Conservation (phyloP, 2,888 invertebrate genomes). For the Merodon equestris region DNA sequence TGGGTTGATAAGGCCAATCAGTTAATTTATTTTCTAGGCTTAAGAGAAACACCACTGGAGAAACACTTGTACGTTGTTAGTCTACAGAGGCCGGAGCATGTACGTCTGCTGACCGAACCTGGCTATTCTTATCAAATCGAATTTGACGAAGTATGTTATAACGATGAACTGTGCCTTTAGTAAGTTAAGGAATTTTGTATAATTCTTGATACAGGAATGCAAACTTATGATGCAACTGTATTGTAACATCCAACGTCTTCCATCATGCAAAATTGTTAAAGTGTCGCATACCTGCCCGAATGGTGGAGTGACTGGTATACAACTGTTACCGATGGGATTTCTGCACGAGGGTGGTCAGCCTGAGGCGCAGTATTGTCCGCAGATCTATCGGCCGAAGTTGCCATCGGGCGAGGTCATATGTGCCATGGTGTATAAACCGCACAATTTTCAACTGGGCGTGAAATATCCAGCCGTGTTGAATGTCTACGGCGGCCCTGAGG, state of each 20-base stretch:
- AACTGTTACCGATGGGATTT: slow-evolving; percentile 85
- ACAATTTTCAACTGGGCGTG: slow-evolving; percentile 81
- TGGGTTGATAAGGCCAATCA: slow-evolving; percentile 91
- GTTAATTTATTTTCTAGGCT: slow-evolving; percentile 93
- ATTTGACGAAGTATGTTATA: slow-evolving; percentile 84
- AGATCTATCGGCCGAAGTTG: slow-evolving; percentile 85
- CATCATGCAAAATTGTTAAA: slow-evolving; percentile 88
- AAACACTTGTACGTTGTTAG: slow-evolving; percentile 94
- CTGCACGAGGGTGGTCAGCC: slow-evolving; percentile 83
- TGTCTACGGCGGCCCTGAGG: slow-evolving; percentile 99
- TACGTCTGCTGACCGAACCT: slow-evolving; percentile 87
- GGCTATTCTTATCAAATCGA: slow-evolving; percentile 92
- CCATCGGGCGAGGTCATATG: slow-evolving; percentile 86
- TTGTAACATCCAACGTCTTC: slow-evolving; percentile 89
- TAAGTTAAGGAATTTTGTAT: background rate
- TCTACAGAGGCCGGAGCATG: slow-evolving; percentile 84
- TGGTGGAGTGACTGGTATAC: slow-evolving; percentile 85
- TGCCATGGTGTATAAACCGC: slow-evolving; percentile 94
- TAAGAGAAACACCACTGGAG: slow-evolving; percentile 94
- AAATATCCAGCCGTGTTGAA: slow-evolving; percentile 95
- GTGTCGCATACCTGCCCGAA: slow-evolving; percentile 82
- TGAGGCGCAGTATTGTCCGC: slow-evolving; percentile 84
- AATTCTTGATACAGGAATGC: slow-evolving; percentile 82
- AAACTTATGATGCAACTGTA: slow-evolving; percentile 90
- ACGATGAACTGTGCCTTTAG: slow-evolving; percentile 1